A percentile compares a stretch with the other conserved stretches of the same genome.
Conservation (phyloP, 2,113 vertebrate genomes). For the Mormyrus iriodes region DNA sequence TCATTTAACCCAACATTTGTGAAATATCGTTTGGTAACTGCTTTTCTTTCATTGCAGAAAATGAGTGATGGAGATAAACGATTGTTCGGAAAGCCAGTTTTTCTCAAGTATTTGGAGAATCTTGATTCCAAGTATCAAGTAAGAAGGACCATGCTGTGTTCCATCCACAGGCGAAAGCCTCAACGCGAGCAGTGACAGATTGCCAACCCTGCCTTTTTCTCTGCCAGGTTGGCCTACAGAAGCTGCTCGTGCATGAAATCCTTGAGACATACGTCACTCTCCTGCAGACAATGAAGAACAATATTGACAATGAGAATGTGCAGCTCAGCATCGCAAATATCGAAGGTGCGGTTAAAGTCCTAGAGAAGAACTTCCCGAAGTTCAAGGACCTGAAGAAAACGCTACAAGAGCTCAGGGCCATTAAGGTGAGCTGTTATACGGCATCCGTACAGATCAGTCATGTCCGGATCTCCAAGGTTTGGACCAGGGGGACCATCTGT, state of each 20-base stretch:
- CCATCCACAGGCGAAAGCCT: not conserved
- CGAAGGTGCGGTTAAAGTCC: not conserved
- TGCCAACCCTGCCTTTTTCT: not conserved
- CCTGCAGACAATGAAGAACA: constrained; percentile 4
- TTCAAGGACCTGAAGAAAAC: not conserved
- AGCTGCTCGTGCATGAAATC: constrained; percentile 12
- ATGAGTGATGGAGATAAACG: not conserved
- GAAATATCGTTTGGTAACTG: not conserved
- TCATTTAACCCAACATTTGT: not conserved
- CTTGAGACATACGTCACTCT: not conserved
- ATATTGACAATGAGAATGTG: not conserved
- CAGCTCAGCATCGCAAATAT: not conserved
- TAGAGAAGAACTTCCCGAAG: not conserved
- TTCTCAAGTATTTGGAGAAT: not conserved
- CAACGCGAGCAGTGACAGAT: not conserved
- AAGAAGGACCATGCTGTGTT: not conserved
- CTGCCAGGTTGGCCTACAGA: not conserved
- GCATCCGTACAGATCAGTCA: not conserved
- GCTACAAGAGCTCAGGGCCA: constrained; percentile 9
- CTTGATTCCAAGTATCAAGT: constrained; percentile 1
- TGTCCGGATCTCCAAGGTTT: not conserved
- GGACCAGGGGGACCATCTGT: not conserved
- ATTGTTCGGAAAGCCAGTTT: not conserved
- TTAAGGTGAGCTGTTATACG: not conserved
- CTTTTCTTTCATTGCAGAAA: constrained; percentile 5